Evolutionary conservation across 23 tunicate genomes (phyloP), one percentile per base, ranked within the genome.

Genomic region (Trididemnum clinides): DNA sequence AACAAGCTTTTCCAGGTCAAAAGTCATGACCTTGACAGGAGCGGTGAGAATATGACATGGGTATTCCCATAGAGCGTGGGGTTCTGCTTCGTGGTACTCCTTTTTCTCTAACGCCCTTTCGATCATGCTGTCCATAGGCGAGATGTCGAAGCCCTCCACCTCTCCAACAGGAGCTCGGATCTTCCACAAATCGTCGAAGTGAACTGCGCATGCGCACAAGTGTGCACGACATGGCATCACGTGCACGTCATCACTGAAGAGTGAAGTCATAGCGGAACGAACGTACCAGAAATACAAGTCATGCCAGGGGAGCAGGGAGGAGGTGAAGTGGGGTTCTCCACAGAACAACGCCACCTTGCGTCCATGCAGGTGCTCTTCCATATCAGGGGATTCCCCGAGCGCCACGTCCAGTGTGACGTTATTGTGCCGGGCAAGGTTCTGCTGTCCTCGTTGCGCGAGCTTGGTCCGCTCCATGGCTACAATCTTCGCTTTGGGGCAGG

Each of bases 31-130:
- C 2, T 64, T 64, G 27, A 1, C 0, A 10, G 90, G 94, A 22
- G 34, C 19, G 33, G 86, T 89, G 5, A 94, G 20, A 50, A 94
- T 33, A 34, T 12, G 64, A 57, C 69, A 59, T 0, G 98, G 98
- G 44, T 94, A 94, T 75, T 94, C 98, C 98, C 98, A 94, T 34
- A 94, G 57, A 7, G 90, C 85, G 77, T 94, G 98, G 1, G 98
- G 88, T 34, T 94, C 98, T 29, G 94, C 59, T 74, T 86, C 94
- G 39, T 81, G 82, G 65, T 89, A 83, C 51, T 94, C 98, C 27
- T 82, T 73, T 51, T 31, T 85, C 49, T 89, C 92, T 57, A 94
- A 50, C 7, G 98, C 98, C 15, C 57, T 23, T 18, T 81, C 85
- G 18, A 94, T 94, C 88, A 94, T 81, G 0, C 75, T 63, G 54